Evolutionary conservation across 2,888 invertebrate species (phyloP).

Genomic region (Parnassius mnemosyne): DNA sequence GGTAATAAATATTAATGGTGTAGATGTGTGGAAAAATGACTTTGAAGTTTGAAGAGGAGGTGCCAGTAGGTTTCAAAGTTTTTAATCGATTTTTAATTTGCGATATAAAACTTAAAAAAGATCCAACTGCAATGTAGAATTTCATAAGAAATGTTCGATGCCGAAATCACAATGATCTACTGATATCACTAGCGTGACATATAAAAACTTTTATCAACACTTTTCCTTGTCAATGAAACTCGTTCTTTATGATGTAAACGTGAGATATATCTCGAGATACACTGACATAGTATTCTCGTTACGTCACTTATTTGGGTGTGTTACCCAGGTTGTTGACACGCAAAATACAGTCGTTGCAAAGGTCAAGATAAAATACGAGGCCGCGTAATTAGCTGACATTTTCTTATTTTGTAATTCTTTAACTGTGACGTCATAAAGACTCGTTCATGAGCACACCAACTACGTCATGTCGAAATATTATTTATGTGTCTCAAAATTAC

Average conservation of each 20-base stretch:
- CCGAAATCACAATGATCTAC: slow-evolving; percentile 1
- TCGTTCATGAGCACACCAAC: background rate
- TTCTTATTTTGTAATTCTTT: slow-evolving; percentile 35
- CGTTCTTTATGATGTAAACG: slow-evolving; percentile 23
- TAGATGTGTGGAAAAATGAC: slow-evolving; percentile 25
- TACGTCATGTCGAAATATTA: slow-evolving; percentile 1
- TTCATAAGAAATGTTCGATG: background rate
- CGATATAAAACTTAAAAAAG: background rate
- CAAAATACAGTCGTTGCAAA: slow-evolving; percentile 44
- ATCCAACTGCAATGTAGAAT: background rate
- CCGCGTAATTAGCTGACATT: slow-evolving; percentile 46
- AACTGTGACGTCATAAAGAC: slow-evolving; percentile 16
- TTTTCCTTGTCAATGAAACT: slow-evolving; percentile 26
- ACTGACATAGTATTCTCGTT: slow-evolving; percentile 31
- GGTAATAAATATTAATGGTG: slow-evolving; percentile 21
- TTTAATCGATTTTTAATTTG: slow-evolving; percentile 14
- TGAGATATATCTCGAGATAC: slow-evolving; percentile 16
- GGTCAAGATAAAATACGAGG: slow-evolving; percentile 52
- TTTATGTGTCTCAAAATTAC: background rate
- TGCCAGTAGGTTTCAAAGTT: slow-evolving; percentile 2
- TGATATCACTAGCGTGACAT: slow-evolving; percentile 3
- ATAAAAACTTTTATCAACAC: slow-evolving; percentile 9
- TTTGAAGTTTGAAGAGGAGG: slow-evolving; percentile 14
- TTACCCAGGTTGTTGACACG: slow-evolving; percentile 54
- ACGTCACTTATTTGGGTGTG: slow-evolving; percentile 42